Conservation (phyloP, 1,140 invertebrate species). For the Drosophila kikkawai region DNA sequence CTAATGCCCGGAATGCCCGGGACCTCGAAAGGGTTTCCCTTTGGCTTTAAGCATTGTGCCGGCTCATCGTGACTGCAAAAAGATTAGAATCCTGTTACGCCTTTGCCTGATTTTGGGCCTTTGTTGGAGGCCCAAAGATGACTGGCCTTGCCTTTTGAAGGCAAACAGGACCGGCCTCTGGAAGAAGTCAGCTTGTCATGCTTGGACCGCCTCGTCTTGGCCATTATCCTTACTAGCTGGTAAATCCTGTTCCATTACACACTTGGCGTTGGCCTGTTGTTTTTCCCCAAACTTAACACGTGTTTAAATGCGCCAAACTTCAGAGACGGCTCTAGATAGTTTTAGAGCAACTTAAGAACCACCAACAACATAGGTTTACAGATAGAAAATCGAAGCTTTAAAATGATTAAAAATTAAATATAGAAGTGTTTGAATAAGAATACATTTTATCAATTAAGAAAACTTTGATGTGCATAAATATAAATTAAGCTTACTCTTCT, state of each 20-base stretch:
- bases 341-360: neutral
- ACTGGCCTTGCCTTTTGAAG: constrained; percentile 34
- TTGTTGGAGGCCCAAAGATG: constrained; percentile 48
- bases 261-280: constrained; percentile 20
- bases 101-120: constrained; percentile 67
- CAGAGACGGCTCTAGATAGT: neutral
- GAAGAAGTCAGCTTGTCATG: constrained; percentile 57
- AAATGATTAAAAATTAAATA: too few species aligned
- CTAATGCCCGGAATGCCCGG: constrained; percentile 13
- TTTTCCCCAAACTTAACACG: constrained; percentile 27
- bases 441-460: too few species aligned
- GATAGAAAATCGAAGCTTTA: neutral
- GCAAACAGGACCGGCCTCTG: constrained; percentile 12
- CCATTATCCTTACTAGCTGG: constrained; percentile 18
- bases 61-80: constrained; percentile 76
- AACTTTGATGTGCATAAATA: too few species aligned
- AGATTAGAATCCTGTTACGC: constrained; percentile 79
- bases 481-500: too few species aligned
- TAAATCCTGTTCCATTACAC: constrained; percentile 36
- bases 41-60: constrained; percentile 68
- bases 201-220: constrained; percentile 22
- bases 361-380: neutral
- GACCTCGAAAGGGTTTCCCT: constrained; percentile 49
- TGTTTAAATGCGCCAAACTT: constrained; percentile 32
- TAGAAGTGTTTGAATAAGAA: too few species aligned